Conservation (phyloP, 2,888 invertebrate species). For the Laothoe populi region DNA sequence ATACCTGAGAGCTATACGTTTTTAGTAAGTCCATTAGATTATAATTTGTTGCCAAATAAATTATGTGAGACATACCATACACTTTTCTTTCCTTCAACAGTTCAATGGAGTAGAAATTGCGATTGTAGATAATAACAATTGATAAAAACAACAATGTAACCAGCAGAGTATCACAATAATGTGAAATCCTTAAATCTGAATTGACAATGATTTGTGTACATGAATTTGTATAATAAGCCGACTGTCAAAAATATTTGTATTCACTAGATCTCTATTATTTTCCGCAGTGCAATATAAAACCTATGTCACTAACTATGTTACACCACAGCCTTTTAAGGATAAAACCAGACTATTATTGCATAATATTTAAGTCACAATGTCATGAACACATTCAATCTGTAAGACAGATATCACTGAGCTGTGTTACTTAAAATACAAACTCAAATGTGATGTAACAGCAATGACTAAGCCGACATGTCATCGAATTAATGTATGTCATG, state of each 20-base stretch:
- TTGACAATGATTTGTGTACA: slow-evolving; percentile 6
- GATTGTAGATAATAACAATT: background rate
- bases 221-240: slow-evolving; percentile 20
- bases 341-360: background rate
- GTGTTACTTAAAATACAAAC: slow-evolving; percentile 12
- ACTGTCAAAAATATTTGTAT: slow-evolving; percentile 6
- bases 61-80: slow-evolving; percentile 18
- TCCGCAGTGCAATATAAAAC: slow-evolving; percentile 5
- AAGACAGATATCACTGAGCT: background rate
- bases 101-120: background rate
- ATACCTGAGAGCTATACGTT: no score
- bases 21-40: no score
- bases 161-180: background rate
- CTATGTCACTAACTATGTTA: background rate
- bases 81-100: slow-evolving; percentile 1
- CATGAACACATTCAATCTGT: slow-evolving; percentile 8
- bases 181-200: background rate
- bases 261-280: background rate
- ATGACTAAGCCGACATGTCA: slow-evolving; percentile 45
- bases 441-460: slow-evolving; percentile 28
- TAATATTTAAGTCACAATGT: slow-evolving; percentile 8
- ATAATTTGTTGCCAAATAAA: slow-evolving; percentile 13
- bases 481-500: slow-evolving; percentile 39
- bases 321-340: slow-evolving; percentile 7
- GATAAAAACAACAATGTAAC: slow-evolving; percentile 3